Evolutionary conservation across 2,797 vertebrate genomes (phyloP).

Genomic region (Perodicticus potto): DNA sequence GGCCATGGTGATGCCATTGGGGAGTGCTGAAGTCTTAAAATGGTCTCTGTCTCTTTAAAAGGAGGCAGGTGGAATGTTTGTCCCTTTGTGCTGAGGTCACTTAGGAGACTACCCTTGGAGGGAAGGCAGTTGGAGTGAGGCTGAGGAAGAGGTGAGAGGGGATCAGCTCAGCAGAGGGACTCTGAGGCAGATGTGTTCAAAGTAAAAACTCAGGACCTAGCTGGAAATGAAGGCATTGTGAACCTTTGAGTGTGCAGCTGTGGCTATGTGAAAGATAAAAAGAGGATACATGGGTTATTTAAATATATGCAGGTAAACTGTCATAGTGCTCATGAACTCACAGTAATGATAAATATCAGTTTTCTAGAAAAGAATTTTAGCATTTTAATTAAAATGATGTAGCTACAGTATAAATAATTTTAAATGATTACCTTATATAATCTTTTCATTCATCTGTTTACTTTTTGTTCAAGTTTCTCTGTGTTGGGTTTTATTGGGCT

Average conservation of each 20-base stretch:
- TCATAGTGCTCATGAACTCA: too few relatives aligned
- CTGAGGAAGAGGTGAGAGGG: neutral
- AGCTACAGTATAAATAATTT: neutral
- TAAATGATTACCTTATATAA: rapidly evolving
- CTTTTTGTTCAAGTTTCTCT: neutral
- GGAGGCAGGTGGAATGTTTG: neutral
- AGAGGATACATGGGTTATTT: neutral
- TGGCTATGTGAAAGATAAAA: too few relatives aligned
- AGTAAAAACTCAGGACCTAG: neutral
- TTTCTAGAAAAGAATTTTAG: neutral
- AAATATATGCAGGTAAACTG: neutral
- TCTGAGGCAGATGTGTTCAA: neutral
- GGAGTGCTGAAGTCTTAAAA: neutral
- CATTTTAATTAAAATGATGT: neutral
- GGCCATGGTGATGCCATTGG: neutral
- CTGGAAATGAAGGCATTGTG: neutral
- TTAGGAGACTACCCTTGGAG: constrained; percentile 62
- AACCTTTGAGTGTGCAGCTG: neutral
- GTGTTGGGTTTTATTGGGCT: neutral
- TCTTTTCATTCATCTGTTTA: neutral
- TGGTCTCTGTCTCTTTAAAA: constrained; percentile 64
- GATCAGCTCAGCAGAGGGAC: neutral
- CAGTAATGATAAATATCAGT: neutral
- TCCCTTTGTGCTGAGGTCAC: constrained; percentile 51
- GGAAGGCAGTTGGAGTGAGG: constrained; percentile 49